Base-by-base conservation (phyloP, 23 tunicate species). In the Botrylloides violaceus region DNA sequence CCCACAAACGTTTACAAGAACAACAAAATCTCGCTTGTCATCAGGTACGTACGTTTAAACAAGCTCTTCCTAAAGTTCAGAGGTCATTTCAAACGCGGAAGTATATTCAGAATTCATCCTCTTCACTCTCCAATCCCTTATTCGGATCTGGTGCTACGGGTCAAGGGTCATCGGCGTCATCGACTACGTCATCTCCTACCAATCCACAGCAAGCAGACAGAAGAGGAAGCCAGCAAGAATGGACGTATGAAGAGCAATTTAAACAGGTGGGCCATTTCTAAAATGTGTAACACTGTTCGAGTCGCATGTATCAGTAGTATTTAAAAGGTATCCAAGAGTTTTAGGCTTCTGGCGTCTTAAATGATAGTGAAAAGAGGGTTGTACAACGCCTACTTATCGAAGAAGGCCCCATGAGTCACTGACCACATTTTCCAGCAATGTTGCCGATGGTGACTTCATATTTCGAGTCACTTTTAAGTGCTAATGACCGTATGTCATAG, bases 171-270 rank as follows among this genome's bases (percentile, higher is more conserved):
- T 72, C 66, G 34, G 35, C 73, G 66, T 66, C 81, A 59, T 70
- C 84, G n/a, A 23, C 64, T 18, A 59, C 77, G 57, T 38, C 71
- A 34, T 71, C 83, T 50, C 59, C 86, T 64, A 74, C 95, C 64
- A 80, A 77, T 33, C 21, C 82, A 33, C 65, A 49, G 22, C 58
- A 70, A 37, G 61, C 34, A n/a, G 78, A 78, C 75, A 80, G 81
- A 21, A 31, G 76, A 35, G 72, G 84, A 60, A 86, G 66, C 38
- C 98, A 93, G 72, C 98, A 93, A 58, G 98, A 93, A 57, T 93
- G 98, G 98, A 93, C 98, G 6, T 93, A 77, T 71, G 98, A 93
- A 58, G 98, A 93, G 48, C 98, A 93, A 56, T 93, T 93, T 76
- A 93, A 93, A 75, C 98, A 93, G 89, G 98, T 93, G 75, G 23